Evolutionary conservation across 2,888 invertebrate genomes (phyloP).

Genomic region (Brenthis hecate): DNA sequence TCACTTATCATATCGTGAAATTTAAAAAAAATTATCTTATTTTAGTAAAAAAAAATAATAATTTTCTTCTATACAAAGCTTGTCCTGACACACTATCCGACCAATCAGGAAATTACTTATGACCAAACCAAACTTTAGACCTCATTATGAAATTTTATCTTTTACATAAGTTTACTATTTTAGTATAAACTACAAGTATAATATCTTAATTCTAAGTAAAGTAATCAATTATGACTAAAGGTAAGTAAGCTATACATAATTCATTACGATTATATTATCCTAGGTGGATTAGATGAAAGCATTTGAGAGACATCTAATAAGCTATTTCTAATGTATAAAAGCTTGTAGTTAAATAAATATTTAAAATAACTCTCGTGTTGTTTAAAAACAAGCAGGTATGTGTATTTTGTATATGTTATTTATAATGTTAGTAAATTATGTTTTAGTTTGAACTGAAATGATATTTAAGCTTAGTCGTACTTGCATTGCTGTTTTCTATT

Average conservation of each 20-base stretch:
- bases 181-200: not conserved
- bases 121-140: no score
- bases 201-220: not conserved
- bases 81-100: no score
- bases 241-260: constrained; percentile 12
- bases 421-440: no score
- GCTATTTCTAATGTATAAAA: constrained; percentile 1
- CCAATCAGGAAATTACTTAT: no score
- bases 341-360: constrained; percentile 1
- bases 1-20: no score
- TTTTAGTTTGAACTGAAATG: no score
- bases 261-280: constrained; percentile 6
- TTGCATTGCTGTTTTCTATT: no score
- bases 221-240: constrained; percentile 11
- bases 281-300: not conserved
- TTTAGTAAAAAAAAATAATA: no score
- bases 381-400: not conserved
- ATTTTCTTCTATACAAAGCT: no score
- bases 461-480: no score
- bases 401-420: not conserved
- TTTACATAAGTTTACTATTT: not conserved
- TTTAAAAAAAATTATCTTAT: no score
- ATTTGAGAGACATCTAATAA: constrained; percentile 9
- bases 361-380: not conserved
- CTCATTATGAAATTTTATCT: no score